Evolutionary conservation across 2,797 vertebrate genomes (phyloP).

Genomic region (Poeciliopsis turneri): DNA sequence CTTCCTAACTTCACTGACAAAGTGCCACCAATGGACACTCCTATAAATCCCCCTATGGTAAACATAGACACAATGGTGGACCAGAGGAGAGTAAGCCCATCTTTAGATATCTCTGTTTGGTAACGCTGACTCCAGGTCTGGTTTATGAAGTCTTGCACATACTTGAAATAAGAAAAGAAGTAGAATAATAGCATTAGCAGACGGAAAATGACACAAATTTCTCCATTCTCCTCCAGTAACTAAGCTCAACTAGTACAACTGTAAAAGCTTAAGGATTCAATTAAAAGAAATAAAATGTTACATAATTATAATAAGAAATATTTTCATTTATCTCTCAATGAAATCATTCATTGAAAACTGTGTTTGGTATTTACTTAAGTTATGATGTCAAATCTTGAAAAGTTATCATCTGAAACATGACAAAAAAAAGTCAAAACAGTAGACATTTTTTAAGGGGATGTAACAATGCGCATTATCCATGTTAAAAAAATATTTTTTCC

Average conservation of each 20-base stretch:
- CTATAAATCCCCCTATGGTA: slow-evolving; percentile 87
- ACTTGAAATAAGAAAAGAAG: slow-evolving; percentile 65
- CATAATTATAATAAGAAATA: not conserved
- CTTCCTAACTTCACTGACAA: slow-evolving; percentile 85
- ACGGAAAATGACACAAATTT: not conserved
- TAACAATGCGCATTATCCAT: not conserved
- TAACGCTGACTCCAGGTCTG: slow-evolving; percentile 86
- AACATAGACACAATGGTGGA: slow-evolving; percentile 88
- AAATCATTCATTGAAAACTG: not conserved
- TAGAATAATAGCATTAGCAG: not conserved
- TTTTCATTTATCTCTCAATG: not conserved
- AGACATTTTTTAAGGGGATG: not conserved
- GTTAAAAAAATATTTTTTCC: not conserved
- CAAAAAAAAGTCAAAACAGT: not conserved
- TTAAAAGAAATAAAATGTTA: not conserved
- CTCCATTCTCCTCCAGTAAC: not conserved
- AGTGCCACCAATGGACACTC: slow-evolving; percentile 81
- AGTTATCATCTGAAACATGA: not conserved
- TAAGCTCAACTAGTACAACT: not conserved
- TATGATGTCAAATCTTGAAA: not conserved
- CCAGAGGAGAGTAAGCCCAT: slow-evolving; percentile 87
- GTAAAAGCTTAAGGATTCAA: not conserved
- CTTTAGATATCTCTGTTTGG: slow-evolving; percentile 66
- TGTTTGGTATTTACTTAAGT: not conserved
- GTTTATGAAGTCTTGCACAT: slow-evolving; percentile 89